Evolutionary conservation across 2,888 invertebrate species (phyloP).

Genomic region (Cataglyphis altisquamis): DNA sequence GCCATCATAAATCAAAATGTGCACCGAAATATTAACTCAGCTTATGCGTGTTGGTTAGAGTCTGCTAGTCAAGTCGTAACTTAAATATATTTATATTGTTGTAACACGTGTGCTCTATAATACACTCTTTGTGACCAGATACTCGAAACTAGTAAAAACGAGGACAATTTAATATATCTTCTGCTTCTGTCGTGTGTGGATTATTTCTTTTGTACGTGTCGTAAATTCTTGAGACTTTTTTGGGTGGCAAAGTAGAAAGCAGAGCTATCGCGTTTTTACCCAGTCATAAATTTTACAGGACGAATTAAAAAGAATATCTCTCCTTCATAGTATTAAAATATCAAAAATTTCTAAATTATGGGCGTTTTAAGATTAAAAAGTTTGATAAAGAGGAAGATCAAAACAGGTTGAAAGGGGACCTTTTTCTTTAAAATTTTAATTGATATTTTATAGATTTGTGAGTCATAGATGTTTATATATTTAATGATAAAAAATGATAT

Average conservation of each 20-base stretch:
- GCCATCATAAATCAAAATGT: constrained; percentile 25
- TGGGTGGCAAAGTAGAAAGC: constrained; percentile 33
- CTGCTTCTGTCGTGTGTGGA: constrained; percentile 17
- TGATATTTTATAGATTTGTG: background rate
- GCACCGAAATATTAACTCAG: constrained; percentile 31
- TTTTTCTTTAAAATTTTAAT: constrained; percentile 1
- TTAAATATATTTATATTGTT: constrained; percentile 45
- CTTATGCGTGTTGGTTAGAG: constrained; percentile 16
- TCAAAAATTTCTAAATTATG: constrained; percentile 13
- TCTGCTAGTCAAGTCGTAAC: constrained; percentile 26
- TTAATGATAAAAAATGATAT: background rate
- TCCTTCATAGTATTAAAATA: background rate
- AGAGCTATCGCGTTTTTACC: background rate
- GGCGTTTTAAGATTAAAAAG: background rate
- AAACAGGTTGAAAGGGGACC: background rate
- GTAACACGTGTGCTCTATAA: constrained; percentile 11
- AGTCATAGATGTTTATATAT: background rate
- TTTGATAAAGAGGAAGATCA: background rate
- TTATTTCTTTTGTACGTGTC: constrained; percentile 32
- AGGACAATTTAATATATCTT: constrained; percentile 34
- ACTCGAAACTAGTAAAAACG: constrained; percentile 33
- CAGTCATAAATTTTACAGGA: constrained; percentile 30
- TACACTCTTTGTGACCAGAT: background rate
- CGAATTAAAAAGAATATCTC: constrained; percentile 10
- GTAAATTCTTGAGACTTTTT: constrained; percentile 44